phyloP scores from a whole-genome alignment of 2,113 vertebrate species.

The Lasiurus borealis region DNA sequence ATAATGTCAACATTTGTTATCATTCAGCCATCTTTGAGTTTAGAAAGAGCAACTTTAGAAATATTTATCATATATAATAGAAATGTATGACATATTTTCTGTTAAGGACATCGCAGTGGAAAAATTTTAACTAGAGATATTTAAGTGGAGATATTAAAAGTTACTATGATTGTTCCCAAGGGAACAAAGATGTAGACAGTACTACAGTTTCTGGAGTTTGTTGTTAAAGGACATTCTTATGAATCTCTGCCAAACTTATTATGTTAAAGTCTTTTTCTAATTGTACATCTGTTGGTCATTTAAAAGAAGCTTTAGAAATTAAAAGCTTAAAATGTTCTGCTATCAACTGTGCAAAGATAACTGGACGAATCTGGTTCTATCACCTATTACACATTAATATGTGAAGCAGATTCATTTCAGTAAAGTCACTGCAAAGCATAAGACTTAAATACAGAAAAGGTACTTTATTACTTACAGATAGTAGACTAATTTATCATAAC shows the following conservation, averaged over 20 bases:
- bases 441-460: neutral
- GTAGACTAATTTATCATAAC: neutral
- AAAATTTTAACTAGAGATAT: constrained; percentile 30
- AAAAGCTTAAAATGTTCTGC: constrained; percentile 45
- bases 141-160: constrained; percentile 36
- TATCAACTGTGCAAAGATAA: neutral
- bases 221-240: constrained; percentile 1
- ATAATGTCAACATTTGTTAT: neutral
- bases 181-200: neutral
- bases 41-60: neutral
- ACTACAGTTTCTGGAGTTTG: neutral
- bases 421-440: neutral
- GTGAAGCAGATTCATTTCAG: neutral
- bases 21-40: neutral
- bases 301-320: constrained; percentile 51
- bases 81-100: constrained; percentile 55
- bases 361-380: neutral
- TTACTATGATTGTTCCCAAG: neutral
- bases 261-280: constrained; percentile 23
- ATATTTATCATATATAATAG: neutral
- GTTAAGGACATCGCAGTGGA: constrained; percentile 10
- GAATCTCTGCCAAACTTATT: constrained; percentile 11
- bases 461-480: constrained; percentile 36
- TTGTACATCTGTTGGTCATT: neutral
- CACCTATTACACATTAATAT: neutral